Percentiles rank a stretch among this genome's conserved stretches.
Conservation (phyloP, 1,140 invertebrate species). For the Panagrolaimus sp. region DNA sequence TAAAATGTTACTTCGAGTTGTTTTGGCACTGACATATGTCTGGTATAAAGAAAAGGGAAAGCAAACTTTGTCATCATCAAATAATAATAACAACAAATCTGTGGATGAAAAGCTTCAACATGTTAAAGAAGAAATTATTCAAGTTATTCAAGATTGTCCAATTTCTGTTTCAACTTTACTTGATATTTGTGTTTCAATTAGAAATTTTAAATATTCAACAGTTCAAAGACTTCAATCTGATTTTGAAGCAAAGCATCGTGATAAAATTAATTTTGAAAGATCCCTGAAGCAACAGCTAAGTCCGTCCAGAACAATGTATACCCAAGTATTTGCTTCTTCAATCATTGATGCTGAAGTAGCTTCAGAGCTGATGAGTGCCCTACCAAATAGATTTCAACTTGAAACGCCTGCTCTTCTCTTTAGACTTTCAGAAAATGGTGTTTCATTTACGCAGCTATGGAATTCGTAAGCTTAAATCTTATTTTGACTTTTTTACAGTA, state of each 20-base stretch:
- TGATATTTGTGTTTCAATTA: constrained; percentile 48
- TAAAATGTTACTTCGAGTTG: constrained; percentile 54
- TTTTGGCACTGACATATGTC: constrained; percentile 51
- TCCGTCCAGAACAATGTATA: constrained; percentile 45
- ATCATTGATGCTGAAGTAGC: constrained; percentile 49
- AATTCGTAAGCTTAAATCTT: constrained; percentile 24
- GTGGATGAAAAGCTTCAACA: constrained; percentile 21
- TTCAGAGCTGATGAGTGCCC: constrained; percentile 47
- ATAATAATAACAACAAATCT: not conserved
- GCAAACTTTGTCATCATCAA: not conserved
- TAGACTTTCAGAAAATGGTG: constrained; percentile 53
- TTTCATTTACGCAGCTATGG: constrained; percentile 56
- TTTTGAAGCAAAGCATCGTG: constrained; percentile 3
- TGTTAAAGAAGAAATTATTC: constrained; percentile 23
- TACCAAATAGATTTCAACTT: constrained; percentile 52
- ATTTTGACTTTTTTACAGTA: not conserved
- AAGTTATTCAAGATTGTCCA: constrained; percentile 36
- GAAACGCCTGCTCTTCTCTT: constrained; percentile 53
- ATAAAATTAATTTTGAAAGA: constrained; percentile 26
- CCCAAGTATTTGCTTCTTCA: constrained; percentile 28
- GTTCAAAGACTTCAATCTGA: constrained; percentile 6
- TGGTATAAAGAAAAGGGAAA: constrained; percentile 52
- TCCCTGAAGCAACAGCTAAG: constrained; percentile 26
- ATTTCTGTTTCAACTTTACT: constrained; percentile 47
- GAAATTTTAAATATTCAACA: constrained; percentile 41